Conservation (phyloP, 2,797 vertebrate genomes). For the Gila robusta region DNA sequence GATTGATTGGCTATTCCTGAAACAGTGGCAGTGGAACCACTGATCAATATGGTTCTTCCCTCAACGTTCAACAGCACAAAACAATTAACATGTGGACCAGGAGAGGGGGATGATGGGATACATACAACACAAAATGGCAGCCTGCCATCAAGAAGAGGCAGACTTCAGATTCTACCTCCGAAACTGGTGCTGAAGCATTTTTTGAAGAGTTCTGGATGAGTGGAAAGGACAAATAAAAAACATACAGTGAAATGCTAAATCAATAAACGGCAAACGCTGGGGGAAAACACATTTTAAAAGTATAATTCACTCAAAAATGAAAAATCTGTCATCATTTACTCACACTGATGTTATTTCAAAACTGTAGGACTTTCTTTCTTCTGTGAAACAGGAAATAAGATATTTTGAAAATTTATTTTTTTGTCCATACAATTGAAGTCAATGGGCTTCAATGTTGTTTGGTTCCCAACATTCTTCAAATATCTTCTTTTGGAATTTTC, state of each 20-base stretch:
- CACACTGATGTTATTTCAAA: background rate
- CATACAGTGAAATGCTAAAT: background rate
- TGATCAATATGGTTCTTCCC: constrained; percentile 70
- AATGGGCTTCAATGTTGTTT: background rate
- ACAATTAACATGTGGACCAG: constrained; percentile 65
- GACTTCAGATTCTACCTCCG: background rate
- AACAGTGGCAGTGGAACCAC: constrained; percentile 72
- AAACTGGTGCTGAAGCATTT: background rate
- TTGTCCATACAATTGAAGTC: background rate
- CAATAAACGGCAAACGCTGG: background rate
- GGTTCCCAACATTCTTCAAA: background rate
- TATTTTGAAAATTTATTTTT: background rate
- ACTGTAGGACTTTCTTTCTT: background rate
- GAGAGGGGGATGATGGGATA: constrained; percentile 40
- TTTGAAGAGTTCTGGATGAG: background rate
- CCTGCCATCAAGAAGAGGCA: background rate
- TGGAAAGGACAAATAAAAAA: background rate
- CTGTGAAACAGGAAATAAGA: background rate
- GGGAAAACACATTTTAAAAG: background rate
- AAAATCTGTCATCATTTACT: background rate
- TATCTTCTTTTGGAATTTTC: background rate
- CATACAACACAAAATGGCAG: constrained; percentile 9
- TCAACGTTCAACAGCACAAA: constrained; percentile 60
- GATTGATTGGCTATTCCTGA: constrained; percentile 79
- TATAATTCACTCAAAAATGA: background rate